Percentiles rank a stretch among this genome's conserved stretches.
phyloP scores from a whole-genome alignment of 53 echinoderm and acorn worm species.

The Patiria pectinifera region DNA sequence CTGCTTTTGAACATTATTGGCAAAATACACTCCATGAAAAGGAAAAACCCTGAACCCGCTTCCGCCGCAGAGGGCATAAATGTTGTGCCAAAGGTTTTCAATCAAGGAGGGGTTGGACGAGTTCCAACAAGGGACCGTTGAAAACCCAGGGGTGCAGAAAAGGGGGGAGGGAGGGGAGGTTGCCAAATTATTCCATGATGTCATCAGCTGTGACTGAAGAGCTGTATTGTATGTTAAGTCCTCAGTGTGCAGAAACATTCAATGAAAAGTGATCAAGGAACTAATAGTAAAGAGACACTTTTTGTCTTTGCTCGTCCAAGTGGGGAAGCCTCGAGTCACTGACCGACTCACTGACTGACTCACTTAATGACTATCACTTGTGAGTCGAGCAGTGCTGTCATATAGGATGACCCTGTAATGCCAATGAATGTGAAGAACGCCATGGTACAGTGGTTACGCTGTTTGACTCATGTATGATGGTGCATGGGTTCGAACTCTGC shows the following conservation, averaged over 20 bases:
- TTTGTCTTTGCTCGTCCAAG: no score
- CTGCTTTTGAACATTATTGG: background rate
- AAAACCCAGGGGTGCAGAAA: background rate
- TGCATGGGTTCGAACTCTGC: no score
- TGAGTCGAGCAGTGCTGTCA: no score
- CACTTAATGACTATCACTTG: no score
- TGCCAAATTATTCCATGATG: background rate
- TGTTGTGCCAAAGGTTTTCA: background rate
- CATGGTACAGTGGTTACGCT: no score
- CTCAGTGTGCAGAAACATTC: background rate
- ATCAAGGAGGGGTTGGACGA: background rate
- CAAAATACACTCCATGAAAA: background rate
- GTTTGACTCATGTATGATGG: no score
- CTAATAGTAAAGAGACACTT: no score
- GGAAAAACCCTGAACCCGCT: background rate
- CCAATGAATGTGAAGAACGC: no score
- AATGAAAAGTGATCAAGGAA: no score
- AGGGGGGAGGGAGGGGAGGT: background rate
- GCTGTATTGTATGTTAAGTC: background rate
- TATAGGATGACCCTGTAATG: no score
- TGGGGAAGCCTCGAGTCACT: no score
- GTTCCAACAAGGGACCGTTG: background rate
- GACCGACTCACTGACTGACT: no score
- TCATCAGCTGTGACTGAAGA: background rate
- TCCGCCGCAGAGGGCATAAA: background rate